A percentile compares a stretch with the other conserved stretches of the same genome.
phyloP scores from a whole-genome alignment of 2,113 vertebrate genomes.

The Nymphicus hollandicus region DNA sequence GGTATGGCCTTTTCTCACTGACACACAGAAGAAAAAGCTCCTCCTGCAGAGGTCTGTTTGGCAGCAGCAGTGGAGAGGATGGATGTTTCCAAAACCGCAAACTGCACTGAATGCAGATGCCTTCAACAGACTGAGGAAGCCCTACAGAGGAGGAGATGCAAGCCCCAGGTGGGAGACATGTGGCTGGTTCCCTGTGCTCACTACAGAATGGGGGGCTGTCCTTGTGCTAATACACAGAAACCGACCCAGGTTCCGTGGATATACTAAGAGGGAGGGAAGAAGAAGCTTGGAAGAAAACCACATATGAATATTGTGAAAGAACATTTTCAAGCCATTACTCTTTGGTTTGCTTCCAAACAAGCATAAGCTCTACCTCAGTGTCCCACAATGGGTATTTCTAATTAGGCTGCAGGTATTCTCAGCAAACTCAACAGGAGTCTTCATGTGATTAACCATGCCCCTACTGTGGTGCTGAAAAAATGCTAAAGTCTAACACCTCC shows the following conservation, averaged over 20 bases:
- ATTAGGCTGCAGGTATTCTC: slow-evolving; percentile 10
- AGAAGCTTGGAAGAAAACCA: not conserved
- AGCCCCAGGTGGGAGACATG: not conserved
- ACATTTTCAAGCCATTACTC: not conserved
- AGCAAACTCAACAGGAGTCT: not conserved
- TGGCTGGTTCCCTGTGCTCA: not conserved
- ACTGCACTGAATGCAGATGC: not conserved
- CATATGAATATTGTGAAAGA: not conserved
- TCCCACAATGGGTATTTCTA: not conserved
- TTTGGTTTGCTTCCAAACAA: slow-evolving; percentile 6
- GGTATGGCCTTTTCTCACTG: not conserved
- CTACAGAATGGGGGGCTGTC: not conserved
- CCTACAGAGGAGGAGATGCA: not conserved
- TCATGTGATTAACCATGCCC: not conserved
- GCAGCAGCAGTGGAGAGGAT: not conserved
- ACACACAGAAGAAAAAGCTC: not conserved
- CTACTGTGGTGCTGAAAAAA: not conserved
- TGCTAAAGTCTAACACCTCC: not conserved
- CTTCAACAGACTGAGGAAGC: not conserved
- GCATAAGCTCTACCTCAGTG: not conserved
- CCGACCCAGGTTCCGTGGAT: not conserved
- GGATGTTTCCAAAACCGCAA: not conserved
- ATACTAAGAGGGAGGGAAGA: not conserved
- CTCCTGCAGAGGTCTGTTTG: not conserved
- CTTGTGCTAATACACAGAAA: not conserved